A percentile compares a stretch with the other conserved stretches of the same genome.
These are phyloP conservation scores for Phrixothrix hirtus DNA, from an alignment of 2,888 invertebrate species.

Conservation along the genomic window DNA sequence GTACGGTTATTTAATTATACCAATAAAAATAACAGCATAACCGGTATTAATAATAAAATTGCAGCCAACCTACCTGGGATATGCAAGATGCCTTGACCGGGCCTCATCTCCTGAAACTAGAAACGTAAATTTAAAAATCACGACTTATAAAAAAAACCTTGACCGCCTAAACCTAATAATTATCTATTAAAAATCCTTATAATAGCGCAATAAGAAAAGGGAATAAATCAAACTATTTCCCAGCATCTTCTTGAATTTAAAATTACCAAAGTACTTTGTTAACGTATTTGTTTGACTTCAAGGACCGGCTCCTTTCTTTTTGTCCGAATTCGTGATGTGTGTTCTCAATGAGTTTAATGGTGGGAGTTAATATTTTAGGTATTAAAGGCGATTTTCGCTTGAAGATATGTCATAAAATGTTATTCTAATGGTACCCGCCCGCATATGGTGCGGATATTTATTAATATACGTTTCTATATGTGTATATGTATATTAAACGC, in stretches of 20 bases:
- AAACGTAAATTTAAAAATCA: constrained; percentile 20
- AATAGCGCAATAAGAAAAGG: constrained; percentile 14
- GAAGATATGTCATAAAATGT: constrained; percentile 11
- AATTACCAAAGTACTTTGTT: constrained; percentile 13
- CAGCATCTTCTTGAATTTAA: constrained; percentile 16
- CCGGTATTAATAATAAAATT: constrained; percentile 25
- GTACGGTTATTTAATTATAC: constrained; percentile 26
- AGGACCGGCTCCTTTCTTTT: constrained; percentile 33
- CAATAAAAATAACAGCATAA: constrained; percentile 27
- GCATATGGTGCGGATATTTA: constrained; percentile 21
- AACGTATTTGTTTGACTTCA: constrained; percentile 37
- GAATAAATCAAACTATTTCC: constrained; percentile 23
- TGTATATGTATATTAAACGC: constrained; percentile 13
- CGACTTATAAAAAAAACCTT: constrained; percentile 27
- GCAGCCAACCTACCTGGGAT: constrained; percentile 28
- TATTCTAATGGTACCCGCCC: constrained; percentile 22
- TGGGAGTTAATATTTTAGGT: not conserved
- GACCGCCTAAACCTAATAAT: constrained; percentile 32
- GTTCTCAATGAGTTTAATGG: constrained; percentile 26
- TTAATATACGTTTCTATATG: constrained; percentile 27
- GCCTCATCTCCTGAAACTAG: constrained; percentile 22
- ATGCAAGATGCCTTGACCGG: constrained; percentile 25
- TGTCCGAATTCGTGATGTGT: constrained; percentile 38
- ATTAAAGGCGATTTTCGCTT: constrained; percentile 10
- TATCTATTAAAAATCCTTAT: constrained; percentile 17